Evolutionary conservation across 2,888 invertebrate genomes (phyloP).

Genomic region (Agonopterix heracliana): DNA sequence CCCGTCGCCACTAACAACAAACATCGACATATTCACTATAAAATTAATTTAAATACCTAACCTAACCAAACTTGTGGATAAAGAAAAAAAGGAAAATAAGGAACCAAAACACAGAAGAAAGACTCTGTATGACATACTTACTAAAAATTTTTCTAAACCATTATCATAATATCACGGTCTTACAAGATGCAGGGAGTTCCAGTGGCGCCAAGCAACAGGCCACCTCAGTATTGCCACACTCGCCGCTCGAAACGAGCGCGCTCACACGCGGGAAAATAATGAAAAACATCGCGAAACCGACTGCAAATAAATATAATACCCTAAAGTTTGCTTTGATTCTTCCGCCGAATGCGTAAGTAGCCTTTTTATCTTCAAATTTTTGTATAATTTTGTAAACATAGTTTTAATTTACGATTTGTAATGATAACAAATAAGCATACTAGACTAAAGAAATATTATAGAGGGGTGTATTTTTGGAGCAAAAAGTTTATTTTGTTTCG

Average conservation of each 20-base stretch:
- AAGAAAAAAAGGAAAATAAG: too few species aligned
- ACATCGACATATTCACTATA: too few species aligned
- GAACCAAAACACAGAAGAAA: too few species aligned
- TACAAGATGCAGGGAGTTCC: too few species aligned
- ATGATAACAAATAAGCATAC: slow-evolving; percentile 10
- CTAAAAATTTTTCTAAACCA: too few species aligned
- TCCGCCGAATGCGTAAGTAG: slow-evolving; percentile 33
- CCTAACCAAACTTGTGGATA: too few species aligned
- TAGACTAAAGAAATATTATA: background rate
- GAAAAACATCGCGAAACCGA: slow-evolving; percentile 14
- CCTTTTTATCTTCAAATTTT: slow-evolving; percentile 38
- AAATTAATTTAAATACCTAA: too few species aligned
- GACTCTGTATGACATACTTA: too few species aligned
- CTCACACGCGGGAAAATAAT: slow-evolving; percentile 3
- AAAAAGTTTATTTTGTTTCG: too few species aligned
- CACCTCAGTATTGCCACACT: slow-evolving; percentile 17
- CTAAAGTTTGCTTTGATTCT: slow-evolving; percentile 32
- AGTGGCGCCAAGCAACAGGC: slow-evolving; percentile 1
- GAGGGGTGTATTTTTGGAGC: too few species aligned
- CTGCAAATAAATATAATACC: slow-evolving; percentile 19
- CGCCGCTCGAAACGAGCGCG: slow-evolving; percentile 20
- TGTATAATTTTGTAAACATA: slow-evolving; percentile 40
- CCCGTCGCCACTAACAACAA: too few species aligned
- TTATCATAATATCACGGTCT: too few species aligned
- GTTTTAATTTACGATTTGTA: slow-evolving; percentile 13